Evolutionary conservation across 2,113 vertebrate species (phyloP), one percentile per base, ranked within the genome.

Genomic region (Vulpes ferrilata): DNA sequence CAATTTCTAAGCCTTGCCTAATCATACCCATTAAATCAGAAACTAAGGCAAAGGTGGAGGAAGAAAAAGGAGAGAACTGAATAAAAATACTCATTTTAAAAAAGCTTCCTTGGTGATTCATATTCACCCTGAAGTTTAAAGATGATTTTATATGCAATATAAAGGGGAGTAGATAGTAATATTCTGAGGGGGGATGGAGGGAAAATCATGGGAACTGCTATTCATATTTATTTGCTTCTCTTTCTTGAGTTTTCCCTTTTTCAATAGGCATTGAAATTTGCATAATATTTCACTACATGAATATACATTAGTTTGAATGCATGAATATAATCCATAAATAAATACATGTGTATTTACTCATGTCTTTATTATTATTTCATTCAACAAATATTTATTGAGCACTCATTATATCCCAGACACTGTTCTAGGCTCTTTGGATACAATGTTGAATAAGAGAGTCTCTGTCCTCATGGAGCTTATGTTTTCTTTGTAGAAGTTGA

Each of bases 1-100:
- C 69, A 97, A 17, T 92, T 88, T 96, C 48, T 64, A 87, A 90
- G 69, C 32, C 23, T 90, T 94, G 7, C 32, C 57, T 93, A 71
- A 90, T 23, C 22, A 82, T 30, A 67, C 67, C 38, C 95, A 82
- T 88, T 90, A 96, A 97, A 88, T 98, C 64, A 97, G 78, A 96
- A 97, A 97, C 55, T 90, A 90, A 97, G 74, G 35, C 65, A 90
- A 96, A 97, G 11, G 12, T 95, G 84, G 57, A 17, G 17, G 59
- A 38, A 76, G 51, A 93, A 85, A 86, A 48, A 80, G 8, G 22
- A 16, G 15, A 83, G n/a, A 13, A 23, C 6, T 57, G 43, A 59
- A 59, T 71, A 84, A 96, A 94, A 93, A 92, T 80, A 85, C 20
- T 20, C 62, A 95, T 88, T 94, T 94, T 88, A 25, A 43, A 90